phyloP scores from a whole-genome alignment of 2,888 invertebrate species.

The Brachynemurus nebulosus region DNA sequence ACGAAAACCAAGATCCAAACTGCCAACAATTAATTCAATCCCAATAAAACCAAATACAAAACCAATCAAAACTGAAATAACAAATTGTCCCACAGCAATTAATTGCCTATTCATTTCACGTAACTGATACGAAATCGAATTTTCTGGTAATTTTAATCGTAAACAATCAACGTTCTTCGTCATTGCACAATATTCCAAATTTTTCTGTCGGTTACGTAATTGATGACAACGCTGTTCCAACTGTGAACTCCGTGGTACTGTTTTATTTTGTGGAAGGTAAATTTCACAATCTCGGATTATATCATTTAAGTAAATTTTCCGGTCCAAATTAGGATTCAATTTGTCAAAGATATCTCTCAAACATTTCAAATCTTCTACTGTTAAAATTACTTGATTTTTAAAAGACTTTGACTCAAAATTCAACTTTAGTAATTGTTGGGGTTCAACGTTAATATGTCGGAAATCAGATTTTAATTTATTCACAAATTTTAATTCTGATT shows the following conservation, averaged over 20 bases:
- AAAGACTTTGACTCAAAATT: slow-evolving; percentile 11
- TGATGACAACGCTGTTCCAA: slow-evolving; percentile 72
- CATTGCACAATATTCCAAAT: slow-evolving; percentile 73
- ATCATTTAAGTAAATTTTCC: slow-evolving; percentile 46
- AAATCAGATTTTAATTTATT: not conserved
- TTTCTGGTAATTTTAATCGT: slow-evolving; percentile 57
- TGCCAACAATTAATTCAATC: slow-evolving; percentile 66
- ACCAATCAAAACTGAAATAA: slow-evolving; percentile 89
- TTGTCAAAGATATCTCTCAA: slow-evolving; percentile 40
- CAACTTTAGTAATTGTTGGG: not conserved
- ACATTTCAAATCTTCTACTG: slow-evolving; percentile 48
- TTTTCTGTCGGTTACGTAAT: slow-evolving; percentile 62
- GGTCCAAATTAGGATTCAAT: slow-evolving; percentile 24
- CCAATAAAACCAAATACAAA: slow-evolving; percentile 92
- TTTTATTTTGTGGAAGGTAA: slow-evolving; percentile 54
- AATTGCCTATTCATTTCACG: slow-evolving; percentile 74
- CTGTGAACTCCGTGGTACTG: slow-evolving; percentile 60
- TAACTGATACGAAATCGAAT: slow-evolving; percentile 70
- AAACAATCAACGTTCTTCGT: slow-evolving; percentile 68
- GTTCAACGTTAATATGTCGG: not conserved
- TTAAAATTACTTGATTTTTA: slow-evolving; percentile 14
- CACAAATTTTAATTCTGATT: not conserved
- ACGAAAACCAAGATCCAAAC: slow-evolving; percentile 70
- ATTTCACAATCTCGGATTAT: slow-evolving; percentile 54
- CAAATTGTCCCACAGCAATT: slow-evolving; percentile 82